Percentiles rank a stretch among this genome's conserved stretches.
Conservation (phyloP, 2,113 vertebrate species). For the Petaurus breviceps region DNA sequence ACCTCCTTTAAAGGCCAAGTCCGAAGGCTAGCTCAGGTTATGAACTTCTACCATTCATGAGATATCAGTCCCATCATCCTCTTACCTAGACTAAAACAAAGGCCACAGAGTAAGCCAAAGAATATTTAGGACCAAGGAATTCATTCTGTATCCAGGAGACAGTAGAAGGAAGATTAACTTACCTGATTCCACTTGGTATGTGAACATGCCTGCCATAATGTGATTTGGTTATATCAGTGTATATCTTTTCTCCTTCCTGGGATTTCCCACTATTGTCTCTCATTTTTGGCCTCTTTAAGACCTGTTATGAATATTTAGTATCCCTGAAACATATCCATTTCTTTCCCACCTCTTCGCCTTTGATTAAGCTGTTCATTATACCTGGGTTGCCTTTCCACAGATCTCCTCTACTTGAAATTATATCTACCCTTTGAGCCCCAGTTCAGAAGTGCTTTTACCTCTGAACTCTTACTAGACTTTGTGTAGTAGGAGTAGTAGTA, state of each 20-base stretch:
- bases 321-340: background rate
- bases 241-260: background rate
- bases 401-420: too few species aligned
- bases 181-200: background rate
- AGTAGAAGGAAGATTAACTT: background rate
- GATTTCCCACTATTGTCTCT: background rate
- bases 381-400: background rate
- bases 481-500: background rate
- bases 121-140: background rate
- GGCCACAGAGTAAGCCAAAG: background rate
- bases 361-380: background rate
- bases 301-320: background rate
- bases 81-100: background rate
- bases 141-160: background rate
- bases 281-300: background rate
- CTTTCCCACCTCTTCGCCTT: background rate
- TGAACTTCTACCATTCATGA: background rate
- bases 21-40: background rate
- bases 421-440: background rate
- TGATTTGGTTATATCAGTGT: background rate
- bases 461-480: background rate
- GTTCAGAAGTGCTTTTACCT: background rate
- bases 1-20: background rate
- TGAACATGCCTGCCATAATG: background rate
- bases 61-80: background rate